phyloP scores from a whole-genome alignment of 92 coral and sea anemone genomes.

The Porites cylindrica region DNA sequence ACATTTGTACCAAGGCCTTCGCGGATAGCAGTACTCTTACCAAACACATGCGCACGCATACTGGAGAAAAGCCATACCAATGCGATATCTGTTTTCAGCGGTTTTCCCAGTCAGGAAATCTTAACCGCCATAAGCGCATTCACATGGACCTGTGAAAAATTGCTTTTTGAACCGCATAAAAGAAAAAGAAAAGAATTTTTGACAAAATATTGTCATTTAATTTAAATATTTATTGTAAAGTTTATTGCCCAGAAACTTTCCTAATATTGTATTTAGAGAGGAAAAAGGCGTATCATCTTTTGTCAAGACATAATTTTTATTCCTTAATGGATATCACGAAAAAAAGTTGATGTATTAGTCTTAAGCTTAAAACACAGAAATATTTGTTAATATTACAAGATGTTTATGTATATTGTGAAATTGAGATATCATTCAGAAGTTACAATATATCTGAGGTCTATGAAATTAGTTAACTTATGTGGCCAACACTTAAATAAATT shows the following conservation, averaged over 20 bases:
- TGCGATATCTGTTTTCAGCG: constrained; percentile 85
- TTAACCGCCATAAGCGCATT: constrained; percentile 86
- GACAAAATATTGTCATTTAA: neutral
- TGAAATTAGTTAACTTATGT: too few relatives aligned
- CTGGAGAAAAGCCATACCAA: constrained; percentile 92
- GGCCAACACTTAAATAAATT: too few relatives aligned
- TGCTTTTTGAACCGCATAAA: neutral
- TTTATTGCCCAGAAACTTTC: neutral
- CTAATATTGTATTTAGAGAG: too few relatives aligned
- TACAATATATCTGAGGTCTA: too few relatives aligned
- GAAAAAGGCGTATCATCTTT: too few relatives aligned
- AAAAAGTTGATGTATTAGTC: too few relatives aligned
- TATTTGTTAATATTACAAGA: too few relatives aligned
- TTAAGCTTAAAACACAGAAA: too few relatives aligned
- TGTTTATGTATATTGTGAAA: too few relatives aligned
- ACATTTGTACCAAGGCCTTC: constrained; percentile 81
- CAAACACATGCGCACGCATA: constrained; percentile 86
- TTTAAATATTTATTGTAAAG: neutral
- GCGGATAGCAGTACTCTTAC: constrained; percentile 91
- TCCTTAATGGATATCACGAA: too few relatives aligned
- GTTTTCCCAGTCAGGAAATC: constrained; percentile 89
- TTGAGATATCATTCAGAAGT: too few relatives aligned
- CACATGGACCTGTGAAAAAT: constrained; percentile 41
- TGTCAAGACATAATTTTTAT: too few relatives aligned
- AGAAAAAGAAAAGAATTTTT: neutral